Evolutionary conservation across 1,140 invertebrate species (phyloP).

Genomic region (Pseudachorutes palmiensis): DNA sequence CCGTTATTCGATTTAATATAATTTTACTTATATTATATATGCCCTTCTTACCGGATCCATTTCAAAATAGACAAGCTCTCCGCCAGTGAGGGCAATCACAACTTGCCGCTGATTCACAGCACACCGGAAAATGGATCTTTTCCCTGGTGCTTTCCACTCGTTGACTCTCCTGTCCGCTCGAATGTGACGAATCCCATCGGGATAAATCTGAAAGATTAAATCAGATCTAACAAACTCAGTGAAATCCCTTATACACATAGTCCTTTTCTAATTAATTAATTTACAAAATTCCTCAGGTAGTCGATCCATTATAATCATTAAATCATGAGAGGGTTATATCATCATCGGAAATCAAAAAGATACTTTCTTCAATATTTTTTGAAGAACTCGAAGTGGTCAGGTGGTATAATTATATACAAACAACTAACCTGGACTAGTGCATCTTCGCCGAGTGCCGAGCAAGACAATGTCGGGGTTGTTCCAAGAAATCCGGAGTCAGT

Average conservation of each 20-base stretch:
- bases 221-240: background rate
- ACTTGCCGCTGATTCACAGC: constrained; percentile 98
- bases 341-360: too few species aligned
- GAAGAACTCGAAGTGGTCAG: background rate
- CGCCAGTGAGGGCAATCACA: constrained; percentile 93
- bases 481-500: constrained; percentile 98
- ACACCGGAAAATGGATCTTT: constrained; percentile 94
- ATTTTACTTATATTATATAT: background rate
- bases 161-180: constrained; percentile 94
- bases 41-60: constrained; percentile 80
- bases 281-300: background rate
- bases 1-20: too few species aligned
- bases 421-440: constrained; percentile 81
- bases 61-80: constrained; percentile 98
- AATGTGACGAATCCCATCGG: constrained; percentile 97
- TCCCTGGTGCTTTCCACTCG: constrained; percentile 97
- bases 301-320: constrained; percentile 7
- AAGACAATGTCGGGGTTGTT: constrained; percentile 93
- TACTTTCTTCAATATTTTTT: too few species aligned
- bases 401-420: constrained; percentile 7
- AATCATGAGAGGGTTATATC: background rate
- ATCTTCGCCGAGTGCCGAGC: constrained; percentile 93
- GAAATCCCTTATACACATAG: background rate
- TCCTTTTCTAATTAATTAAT: background rate
- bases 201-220: constrained; percentile 64